These are phyloP conservation scores for Zosterops japonicus DNA, from an alignment of 2,113 vertebrate species.

Conservation along the genomic window DNA sequence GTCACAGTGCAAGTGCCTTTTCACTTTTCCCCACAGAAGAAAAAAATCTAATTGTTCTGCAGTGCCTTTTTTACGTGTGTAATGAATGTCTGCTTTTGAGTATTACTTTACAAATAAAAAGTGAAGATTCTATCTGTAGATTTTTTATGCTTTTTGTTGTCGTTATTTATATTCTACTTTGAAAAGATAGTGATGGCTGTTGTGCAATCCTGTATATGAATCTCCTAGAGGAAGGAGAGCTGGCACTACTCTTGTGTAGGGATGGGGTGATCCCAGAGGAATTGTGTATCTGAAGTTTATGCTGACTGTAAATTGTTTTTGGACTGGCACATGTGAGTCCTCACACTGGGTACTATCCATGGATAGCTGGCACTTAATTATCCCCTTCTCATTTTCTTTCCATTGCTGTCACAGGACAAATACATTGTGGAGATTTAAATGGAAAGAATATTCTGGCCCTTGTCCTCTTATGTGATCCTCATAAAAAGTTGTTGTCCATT, in stretches of 20 bases:
- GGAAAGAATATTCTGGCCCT: neutral
- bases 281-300: neutral
- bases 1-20: constrained; percentile 8
- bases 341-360: neutral
- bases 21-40: neutral
- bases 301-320: neutral
- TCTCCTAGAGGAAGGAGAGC: neutral
- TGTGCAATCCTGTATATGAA: neutral
- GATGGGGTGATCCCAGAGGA: neutral
- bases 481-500: neutral
- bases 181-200: neutral
- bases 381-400: neutral
- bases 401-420: neutral
- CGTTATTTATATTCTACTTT: neutral
- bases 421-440: neutral
- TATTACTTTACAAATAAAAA: neutral
- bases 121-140: neutral
- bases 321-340: neutral
- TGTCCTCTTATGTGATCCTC: neutral
- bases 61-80: neutral
- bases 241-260: neutral
- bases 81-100: constrained; percentile 35
- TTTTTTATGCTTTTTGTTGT: neutral
- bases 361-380: neutral
- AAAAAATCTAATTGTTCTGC: neutral